Evolutionary conservation across 2,888 invertebrate genomes (phyloP).

Genomic region (Eilema sororculum): DNA sequence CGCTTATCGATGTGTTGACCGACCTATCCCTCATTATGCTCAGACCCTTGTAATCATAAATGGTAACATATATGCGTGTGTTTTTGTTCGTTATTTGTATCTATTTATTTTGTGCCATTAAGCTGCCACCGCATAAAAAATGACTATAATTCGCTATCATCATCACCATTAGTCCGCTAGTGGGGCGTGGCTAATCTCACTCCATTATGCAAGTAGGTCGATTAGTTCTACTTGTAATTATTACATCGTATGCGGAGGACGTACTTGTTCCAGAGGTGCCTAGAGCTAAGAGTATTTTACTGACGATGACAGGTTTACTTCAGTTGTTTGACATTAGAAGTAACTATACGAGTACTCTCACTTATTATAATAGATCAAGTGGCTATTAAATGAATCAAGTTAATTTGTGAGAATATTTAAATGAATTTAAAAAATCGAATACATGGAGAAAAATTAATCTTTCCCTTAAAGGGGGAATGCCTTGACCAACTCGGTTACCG

Average conservation of each 20-base stretch:
- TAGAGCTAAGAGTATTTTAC: background rate
- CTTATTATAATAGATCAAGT: background rate
- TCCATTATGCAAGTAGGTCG: background rate
- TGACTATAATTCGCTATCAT: conserved; percentile 8
- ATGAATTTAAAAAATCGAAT: too few species aligned
- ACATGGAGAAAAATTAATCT: too few species aligned
- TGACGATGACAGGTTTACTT: background rate
- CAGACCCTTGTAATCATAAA: background rate
- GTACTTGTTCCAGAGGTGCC: background rate
- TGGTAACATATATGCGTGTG: background rate
- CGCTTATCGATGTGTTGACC: too few species aligned
- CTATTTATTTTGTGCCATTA: background rate
- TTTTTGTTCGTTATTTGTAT: background rate
- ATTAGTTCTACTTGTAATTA: conserved; percentile 4
- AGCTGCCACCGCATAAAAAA: background rate
- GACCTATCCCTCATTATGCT: too few species aligned
- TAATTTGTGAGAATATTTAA: too few species aligned
- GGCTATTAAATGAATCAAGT: too few species aligned
- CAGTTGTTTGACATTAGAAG: background rate
- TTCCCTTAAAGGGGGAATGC: too few species aligned
- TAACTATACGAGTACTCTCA: background rate
- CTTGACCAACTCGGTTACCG: too few species aligned
- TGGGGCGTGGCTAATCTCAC: conserved; percentile 4
- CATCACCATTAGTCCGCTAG: conserved; percentile 16
- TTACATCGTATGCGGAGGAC: background rate